phyloP scores from a whole-genome alignment of 2,888 invertebrate species.

The Pyrrhopygopsis socrates region DNA sequence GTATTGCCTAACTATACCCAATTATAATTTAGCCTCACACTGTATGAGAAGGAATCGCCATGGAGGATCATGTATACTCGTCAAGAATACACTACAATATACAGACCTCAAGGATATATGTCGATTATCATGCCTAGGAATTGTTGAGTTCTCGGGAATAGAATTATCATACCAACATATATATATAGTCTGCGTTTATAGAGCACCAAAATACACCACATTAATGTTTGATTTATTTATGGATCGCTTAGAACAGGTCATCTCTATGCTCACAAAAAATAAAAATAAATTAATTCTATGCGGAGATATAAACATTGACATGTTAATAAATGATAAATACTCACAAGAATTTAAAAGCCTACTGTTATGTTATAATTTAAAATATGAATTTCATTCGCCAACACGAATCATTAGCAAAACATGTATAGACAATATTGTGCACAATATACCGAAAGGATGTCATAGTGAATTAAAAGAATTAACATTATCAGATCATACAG shows the following conservation, averaged over 20 bases:
- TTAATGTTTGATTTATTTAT: not conserved
- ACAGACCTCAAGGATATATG: not conserved
- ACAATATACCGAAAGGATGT: constrained; percentile 7
- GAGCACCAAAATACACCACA: not conserved
- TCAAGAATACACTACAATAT: not conserved
- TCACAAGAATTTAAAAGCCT: not conserved
- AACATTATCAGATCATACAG: constrained; percentile 20
- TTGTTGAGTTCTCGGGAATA: not conserved
- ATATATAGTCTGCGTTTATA: not conserved
- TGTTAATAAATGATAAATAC: not conserved
- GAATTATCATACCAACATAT: not conserved
- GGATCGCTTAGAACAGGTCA: not conserved
- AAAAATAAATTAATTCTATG: not conserved
- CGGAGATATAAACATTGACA: not conserved
- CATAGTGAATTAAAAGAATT: constrained; percentile 8
- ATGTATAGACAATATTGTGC: constrained; percentile 16
- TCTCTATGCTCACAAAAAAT: not conserved
- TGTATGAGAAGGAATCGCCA: not conserved
- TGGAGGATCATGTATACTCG: not conserved
- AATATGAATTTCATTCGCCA: not conserved
- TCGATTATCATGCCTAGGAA: not conserved
- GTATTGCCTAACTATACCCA: not conserved
- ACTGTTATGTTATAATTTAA: not conserved
- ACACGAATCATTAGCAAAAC: not conserved
- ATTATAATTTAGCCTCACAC: not conserved